phyloP scores from a whole-genome alignment of 2,888 invertebrate genomes.

The Anagyrus pseudococci region DNA sequence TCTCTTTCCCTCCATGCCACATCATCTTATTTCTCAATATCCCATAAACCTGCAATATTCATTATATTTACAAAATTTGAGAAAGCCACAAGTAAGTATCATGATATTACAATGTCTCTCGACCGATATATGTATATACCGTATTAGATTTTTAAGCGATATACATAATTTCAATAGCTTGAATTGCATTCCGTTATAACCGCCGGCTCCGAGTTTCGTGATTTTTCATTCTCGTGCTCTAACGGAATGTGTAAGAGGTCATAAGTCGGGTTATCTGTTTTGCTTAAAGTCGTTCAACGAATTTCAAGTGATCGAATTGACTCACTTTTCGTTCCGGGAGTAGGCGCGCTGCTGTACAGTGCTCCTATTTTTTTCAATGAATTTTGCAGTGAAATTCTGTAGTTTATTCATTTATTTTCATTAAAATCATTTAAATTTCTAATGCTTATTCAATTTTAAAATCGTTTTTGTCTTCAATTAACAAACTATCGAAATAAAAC shows the following conservation, averaged over 20 bases:
- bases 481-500: too few relatives aligned
- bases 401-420: constrained; percentile 15
- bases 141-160: constrained; percentile 14
- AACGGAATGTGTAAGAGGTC: neutral
- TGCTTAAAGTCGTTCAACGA: constrained; percentile 32
- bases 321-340: constrained; percentile 61
- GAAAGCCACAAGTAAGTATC: neutral
- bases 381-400: constrained; percentile 52
- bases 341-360: constrained; percentile 48
- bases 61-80: constrained; percentile 24
- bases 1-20: too few relatives aligned
- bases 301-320: constrained; percentile 56
- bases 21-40: too few relatives aligned
- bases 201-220: constrained; percentile 13
- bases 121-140: neutral
- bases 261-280: neutral
- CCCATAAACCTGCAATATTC: constrained; percentile 10
- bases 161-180: constrained; percentile 4
- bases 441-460: neutral
- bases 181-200: neutral
- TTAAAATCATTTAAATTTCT: neutral
- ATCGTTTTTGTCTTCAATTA: too few relatives aligned
- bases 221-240: constrained; percentile 5
- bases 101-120: constrained; percentile 5
- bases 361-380: constrained; percentile 47